A percentile compares a stretch with the other conserved stretches of the same genome.
Evolutionary conservation across 1,140 invertebrate species (phyloP).

Genomic region (Dreissena polymorpha): DNA sequence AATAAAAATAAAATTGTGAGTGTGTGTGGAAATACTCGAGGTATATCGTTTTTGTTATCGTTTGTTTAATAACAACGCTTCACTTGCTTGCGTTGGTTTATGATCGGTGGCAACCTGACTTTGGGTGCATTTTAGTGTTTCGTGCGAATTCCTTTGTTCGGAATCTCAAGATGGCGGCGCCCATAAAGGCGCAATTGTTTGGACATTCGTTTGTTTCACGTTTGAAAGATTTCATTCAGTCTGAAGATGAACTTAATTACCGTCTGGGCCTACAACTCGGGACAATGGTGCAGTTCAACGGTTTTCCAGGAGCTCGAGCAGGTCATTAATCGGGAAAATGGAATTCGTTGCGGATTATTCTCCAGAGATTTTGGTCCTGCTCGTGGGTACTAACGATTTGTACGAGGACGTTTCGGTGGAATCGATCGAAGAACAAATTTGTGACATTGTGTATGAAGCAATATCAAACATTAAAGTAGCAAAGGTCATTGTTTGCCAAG

Average conservation of each 20-base stretch:
- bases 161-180: too few species aligned
- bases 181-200: slow-evolving; percentile 11
- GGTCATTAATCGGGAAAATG: background rate
- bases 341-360: slow-evolving; percentile 12
- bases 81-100: too few species aligned
- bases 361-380: too few species aligned
- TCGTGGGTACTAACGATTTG: slow-evolving; percentile 10
- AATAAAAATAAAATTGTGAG: too few species aligned
- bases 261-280: background rate
- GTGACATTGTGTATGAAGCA: slow-evolving; percentile 11
- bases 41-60: too few species aligned
- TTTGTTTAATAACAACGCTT: too few species aligned
- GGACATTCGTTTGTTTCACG: slow-evolving; percentile 17
- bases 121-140: too few species aligned
- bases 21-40: too few species aligned
- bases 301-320: background rate
- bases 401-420: too few species aligned
- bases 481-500: slow-evolving; percentile 29
- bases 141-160: too few species aligned
- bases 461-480: background rate
- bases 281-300: slow-evolving; percentile 4
- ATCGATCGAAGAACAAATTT: background rate
- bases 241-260: background rate
- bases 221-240: background rate
- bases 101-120: too few species aligned